These are phyloP conservation scores for Dolichallabes microphthalmus DNA, from an alignment of 2,113 vertebrate species.

Conservation along the genomic window DNA sequence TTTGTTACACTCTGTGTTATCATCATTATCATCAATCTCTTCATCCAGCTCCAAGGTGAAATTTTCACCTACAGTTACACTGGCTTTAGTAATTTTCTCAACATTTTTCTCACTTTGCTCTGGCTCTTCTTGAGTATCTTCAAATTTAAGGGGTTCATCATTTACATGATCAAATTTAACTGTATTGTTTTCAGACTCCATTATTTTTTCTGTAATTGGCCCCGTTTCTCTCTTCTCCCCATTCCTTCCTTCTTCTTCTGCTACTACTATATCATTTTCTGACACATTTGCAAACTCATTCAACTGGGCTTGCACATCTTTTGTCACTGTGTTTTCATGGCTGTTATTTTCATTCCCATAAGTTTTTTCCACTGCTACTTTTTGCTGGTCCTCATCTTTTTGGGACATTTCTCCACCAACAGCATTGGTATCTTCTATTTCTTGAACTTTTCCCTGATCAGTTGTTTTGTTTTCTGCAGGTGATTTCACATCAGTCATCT, in stretches of 20 bases:
- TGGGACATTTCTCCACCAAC: constrained; percentile 2
- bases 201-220: not conserved
- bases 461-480: not conserved
- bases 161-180: not conserved
- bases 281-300: not conserved
- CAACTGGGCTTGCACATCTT: not conserved
- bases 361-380: not conserved
- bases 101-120: not conserved
- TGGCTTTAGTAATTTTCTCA: not conserved
- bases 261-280: not conserved
- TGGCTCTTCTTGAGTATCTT: not conserved
- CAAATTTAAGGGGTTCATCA: not conserved
- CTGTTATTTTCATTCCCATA: not conserved
- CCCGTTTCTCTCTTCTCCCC: not conserved
- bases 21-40: not conserved
- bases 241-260: not conserved
- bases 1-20: not conserved
- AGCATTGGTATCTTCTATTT: not conserved
- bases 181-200: not conserved
- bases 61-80: not conserved
- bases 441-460: not conserved
- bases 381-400: not conserved
- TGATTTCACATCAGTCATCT: constrained; percentile 5
- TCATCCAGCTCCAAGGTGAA: constrained; percentile 17
- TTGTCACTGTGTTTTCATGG: not conserved